Evolutionary conservation across 2,797 vertebrate species (phyloP).

Genomic region (Falco peregrinus): DNA sequence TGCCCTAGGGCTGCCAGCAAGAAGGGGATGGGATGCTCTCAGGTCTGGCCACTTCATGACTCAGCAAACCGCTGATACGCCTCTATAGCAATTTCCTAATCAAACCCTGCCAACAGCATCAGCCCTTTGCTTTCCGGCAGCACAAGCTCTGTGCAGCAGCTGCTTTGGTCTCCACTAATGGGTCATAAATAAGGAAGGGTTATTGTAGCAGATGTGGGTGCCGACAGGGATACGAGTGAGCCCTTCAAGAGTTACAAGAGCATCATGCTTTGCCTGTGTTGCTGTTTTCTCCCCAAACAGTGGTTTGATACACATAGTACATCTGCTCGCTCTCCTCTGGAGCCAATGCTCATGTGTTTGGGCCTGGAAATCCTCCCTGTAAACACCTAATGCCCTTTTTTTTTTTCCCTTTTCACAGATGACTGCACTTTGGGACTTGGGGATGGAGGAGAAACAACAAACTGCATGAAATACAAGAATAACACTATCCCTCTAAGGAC

Average conservation of each 20-base stretch:
- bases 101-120: not conserved
- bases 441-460: not conserved
- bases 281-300: not conserved
- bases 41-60: not conserved
- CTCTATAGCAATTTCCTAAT: not conserved
- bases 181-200: slow-evolving; percentile 14
- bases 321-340: not conserved
- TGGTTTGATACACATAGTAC: not conserved
- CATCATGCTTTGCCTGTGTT: not conserved
- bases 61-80: not conserved
- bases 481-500: not conserved
- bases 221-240: not conserved
- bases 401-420: not conserved
- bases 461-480: not conserved
- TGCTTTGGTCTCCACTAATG: not conserved
- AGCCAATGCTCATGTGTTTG: not conserved
- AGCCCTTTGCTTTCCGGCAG: not conserved
- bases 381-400: not conserved
- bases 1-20: not conserved
- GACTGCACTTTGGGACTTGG: not conserved
- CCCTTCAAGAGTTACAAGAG: not conserved
- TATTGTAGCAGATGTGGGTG: not conserved
- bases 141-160: not conserved
- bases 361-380: not conserved
- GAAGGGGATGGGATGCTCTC: not conserved